Base-by-base conservation (phyloP, 2,113 vertebrate species). In the Lipophrys pholis region DNA sequence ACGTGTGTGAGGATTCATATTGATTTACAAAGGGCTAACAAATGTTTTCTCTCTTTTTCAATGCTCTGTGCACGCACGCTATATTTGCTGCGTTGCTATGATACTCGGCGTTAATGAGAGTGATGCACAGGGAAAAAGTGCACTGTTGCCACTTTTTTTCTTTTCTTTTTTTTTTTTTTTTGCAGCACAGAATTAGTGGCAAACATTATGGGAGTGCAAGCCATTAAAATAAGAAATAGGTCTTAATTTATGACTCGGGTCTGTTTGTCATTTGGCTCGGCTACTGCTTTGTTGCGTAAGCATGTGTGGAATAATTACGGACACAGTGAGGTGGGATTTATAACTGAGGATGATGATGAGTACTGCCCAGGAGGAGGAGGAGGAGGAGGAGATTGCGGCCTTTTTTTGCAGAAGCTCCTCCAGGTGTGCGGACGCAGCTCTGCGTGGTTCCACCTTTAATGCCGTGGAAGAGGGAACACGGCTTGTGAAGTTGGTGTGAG, bases 221-320 rank as follows among this genome's bases (percentile, higher is more conserved):
- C 83, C 88, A 90, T 91, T 93, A 89, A 89, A 92, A 87, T 62
- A 63, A 88, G 75, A 83, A 89, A 85, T 78, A 87, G 78, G 81
- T 86, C 79, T 82, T 93, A 94, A 93, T 93, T 94, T 93, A 94
- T 89, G 71, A 78, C 83, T 72, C 40, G 67, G 87, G 89, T 89
- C 93, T 93, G 94, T 92, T 93, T 93, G 93, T 94, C 90, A 91
- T 94, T 93, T 92, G 90, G 85, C 91, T 91, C 76, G 81, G 90
- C 93, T 93, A 91, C 92, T 92, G 87, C 89, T 89, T 86, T 92
- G 90, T 92, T 91, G 87, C 85, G 70, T 79, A 87, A 89, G 86
- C 80, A 87, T 73, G 89, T 89, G 91, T 68, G 82, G 89, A 84
- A 90, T 87, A 90, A 92, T 93, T 91, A 91, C 64, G 76, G 84